Percentiles rank a stretch among this genome's conserved stretches.
phyloP scores from a whole-genome alignment of 92 coral and sea anemone genomes.

The Parazoanthus atlanticus region DNA sequence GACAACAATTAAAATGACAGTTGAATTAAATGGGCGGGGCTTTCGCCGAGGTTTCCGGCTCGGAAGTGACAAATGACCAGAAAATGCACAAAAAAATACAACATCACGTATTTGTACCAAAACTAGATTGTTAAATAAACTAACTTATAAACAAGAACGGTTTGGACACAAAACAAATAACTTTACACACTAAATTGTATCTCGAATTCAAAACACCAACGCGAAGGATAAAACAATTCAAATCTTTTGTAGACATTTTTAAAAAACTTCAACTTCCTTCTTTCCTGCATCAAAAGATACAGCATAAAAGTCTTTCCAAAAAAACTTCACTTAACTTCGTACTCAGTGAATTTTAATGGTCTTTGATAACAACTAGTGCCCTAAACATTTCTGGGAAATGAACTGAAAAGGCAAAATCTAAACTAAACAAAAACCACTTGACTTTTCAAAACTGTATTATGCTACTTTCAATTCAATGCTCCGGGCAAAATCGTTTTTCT shows the following conservation, averaged over 20 bases:
- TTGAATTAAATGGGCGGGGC: neutral
- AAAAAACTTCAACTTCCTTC: neutral
- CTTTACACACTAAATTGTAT: neutral
- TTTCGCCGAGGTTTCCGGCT: conserved; percentile 27
- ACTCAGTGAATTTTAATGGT: neutral
- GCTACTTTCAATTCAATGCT: neutral
- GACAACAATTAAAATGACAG: neutral
- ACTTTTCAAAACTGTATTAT: neutral
- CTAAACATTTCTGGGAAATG: too few relatives aligned
- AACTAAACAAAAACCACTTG: neutral
- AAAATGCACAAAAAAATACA: neutral
- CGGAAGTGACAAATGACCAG: conserved; percentile 20
- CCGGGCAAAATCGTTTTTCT: conserved; percentile 17
- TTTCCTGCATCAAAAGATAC: neutral
- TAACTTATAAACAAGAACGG: neutral
- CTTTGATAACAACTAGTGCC: neutral
- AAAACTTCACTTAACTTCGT: neutral
- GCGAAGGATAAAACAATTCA: neutral
- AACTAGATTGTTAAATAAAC: neutral
- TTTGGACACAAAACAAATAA: neutral
- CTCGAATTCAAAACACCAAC: neutral
- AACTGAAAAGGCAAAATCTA: neutral
- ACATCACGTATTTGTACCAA: conserved; percentile 25
- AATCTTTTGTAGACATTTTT: too few relatives aligned
- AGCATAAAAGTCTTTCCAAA: too few relatives aligned